A percentile compares a stretch with the other conserved stretches of the same genome.
Evolutionary conservation across 2,888 invertebrate genomes (phyloP).

Genomic region (Himalopsyche tibetana): DNA sequence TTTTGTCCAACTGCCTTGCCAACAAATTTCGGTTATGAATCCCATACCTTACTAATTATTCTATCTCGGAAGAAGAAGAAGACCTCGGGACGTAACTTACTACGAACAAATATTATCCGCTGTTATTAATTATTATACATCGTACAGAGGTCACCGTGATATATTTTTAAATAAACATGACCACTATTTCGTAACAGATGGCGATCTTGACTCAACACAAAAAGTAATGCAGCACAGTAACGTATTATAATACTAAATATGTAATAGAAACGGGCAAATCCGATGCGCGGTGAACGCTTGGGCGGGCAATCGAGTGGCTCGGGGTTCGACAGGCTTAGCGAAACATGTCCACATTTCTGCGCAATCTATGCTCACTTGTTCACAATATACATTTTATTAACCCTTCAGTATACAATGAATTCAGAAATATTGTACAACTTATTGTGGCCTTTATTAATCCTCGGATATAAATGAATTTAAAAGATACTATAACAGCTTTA

Average conservation of each 20-base stretch:
- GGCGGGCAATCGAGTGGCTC: neutral
- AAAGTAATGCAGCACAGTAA: neutral
- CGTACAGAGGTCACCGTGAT: too few relatives aligned
- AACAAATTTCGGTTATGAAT: too few relatives aligned
- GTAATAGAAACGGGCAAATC: constrained; percentile 4
- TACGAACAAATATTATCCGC: too few relatives aligned
- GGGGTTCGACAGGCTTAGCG: neutral
- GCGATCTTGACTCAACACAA: neutral
- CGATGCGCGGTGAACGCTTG: constrained; percentile 5
- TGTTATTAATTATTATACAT: too few relatives aligned
- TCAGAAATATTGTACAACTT: too few relatives aligned
- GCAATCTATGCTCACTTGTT: neutral
- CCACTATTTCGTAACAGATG: neutral
- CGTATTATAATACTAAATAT: neutral
- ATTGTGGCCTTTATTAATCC: too few relatives aligned
- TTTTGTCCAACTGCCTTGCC: too few relatives aligned
- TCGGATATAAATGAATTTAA: too few relatives aligned
- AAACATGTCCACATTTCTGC: constrained; percentile 24
- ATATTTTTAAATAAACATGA: neutral
- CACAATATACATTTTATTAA: neutral
- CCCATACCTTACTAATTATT: too few relatives aligned
- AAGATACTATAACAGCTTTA: too few relatives aligned
- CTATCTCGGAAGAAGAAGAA: too few relatives aligned
- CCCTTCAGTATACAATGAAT: neutral
- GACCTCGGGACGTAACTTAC: too few relatives aligned